Percentiles rank a stretch among this genome's conserved stretches.
phyloP scores from a whole-genome alignment of 2,113 vertebrate species.

The Leptobrachium ailaonicum region DNA sequence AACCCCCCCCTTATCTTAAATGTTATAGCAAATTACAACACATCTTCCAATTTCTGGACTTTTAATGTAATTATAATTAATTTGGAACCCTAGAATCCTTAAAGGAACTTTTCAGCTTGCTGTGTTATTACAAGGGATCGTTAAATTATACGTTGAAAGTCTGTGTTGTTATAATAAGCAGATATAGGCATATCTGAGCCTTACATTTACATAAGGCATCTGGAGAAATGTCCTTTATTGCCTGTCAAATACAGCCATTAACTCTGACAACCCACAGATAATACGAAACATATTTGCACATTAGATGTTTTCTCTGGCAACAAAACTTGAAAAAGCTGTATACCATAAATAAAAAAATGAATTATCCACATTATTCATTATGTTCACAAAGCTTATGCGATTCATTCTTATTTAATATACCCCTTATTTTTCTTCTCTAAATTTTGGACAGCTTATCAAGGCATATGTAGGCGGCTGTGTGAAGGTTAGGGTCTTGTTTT shows the following conservation, averaged over 20 bases:
- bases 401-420: no score
- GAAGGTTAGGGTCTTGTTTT: no score
- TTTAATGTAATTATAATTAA: not conserved
- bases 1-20: no score
- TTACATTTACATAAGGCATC: constrained; percentile 19
- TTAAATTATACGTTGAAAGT: not conserved
- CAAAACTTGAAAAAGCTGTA: constrained; percentile 1
- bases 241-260: constrained; percentile 30
- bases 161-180: not conserved
- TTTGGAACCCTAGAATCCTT: not conserved
- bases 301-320: constrained; percentile 38
- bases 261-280: constrained; percentile 30
- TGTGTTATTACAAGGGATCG: not conserved
- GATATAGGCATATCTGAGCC: constrained; percentile 1
- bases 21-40: not conserved
- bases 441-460: no score
- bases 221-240: constrained; percentile 25
- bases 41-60: not conserved
- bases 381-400: not conserved
- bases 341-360: constrained; percentile 3
- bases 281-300: constrained; percentile 39
- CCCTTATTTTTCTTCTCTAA: no score
- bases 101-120: not conserved
- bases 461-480: no score
- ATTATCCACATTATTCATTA: constrained; percentile 3